Evolutionary conservation across 1,140 invertebrate genomes (phyloP), one percentile per base, ranked within the genome.

Genomic region (Drosophila sulfurigaster): DNA sequence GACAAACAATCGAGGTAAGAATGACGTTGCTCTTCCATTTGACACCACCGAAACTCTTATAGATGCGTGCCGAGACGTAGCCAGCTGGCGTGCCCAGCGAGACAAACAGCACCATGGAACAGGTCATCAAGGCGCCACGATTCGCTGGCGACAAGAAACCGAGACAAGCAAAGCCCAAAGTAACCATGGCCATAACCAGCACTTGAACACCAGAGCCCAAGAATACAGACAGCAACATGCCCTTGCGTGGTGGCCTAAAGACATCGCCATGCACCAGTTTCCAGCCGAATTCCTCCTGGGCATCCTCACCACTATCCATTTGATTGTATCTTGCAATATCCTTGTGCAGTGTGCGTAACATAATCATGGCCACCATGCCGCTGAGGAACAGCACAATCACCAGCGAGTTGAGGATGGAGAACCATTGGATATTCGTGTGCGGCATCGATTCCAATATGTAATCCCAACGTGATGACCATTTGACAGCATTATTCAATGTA

Each of bases 361-460:
- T 95, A 87, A 99, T 99, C 98, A 99, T 99, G 8, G 98, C 99
- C 10, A 99, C 98, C 99, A 99, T 99, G 79, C 99, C 99, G 82
- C 98, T 99, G 5, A 98, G 93, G 91, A 98, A 98, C 3, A 98
- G 93, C 11, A 97, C 97, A 88, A 98, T 98, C 56, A 98, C 97
- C 58, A 98, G 93, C 0, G 97, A 98, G 93, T 98, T 98, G 11
- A 98, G 93, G 81, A 98, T 98, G 59, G 97, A 98, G 90, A 99
- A 99, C 99, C 99, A 99, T 93, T 99, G 99, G 82, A 99, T 99
- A 93, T 99, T 99, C 0, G 98, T 98, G 88, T 99, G 98, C 0
- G 98, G 98, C 96, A 99, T 99, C 1, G 98, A 99, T 93, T 99
- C 98, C 51, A 99, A 93, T 75, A 99, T 99, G 91, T 99, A 99